Evolutionary conservation across 2,797 vertebrate genomes (phyloP), one percentile per base, ranked within the genome.

Genomic region (Valencia hispanica): DNA sequence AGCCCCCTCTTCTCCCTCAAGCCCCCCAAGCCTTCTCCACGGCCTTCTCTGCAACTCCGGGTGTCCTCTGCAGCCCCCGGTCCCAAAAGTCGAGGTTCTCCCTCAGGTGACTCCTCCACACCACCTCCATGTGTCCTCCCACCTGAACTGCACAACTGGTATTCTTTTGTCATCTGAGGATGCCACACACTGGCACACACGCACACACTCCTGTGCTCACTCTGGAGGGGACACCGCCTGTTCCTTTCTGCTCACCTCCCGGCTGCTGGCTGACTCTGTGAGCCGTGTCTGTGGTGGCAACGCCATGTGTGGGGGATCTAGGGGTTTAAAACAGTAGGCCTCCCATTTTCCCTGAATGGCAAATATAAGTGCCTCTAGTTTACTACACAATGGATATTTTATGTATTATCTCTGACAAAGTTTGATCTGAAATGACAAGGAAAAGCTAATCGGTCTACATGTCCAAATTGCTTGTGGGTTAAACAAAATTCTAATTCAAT

Each of bases 291-390:
- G 90, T 88, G 90, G 92, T 93, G 92, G 89, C 92, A 90, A 85
- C 92, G 86, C 94, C 95, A 95, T 95, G 94, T 95, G 93, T 95
- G 94, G 94, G 77, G 94, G 93, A 94, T 94, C 94, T 95, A 86
- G 93, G 92, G 95, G 94, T 91, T 95, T 94, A 91, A 90, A 95
- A 94, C 94, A 95, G 94, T 93, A 92, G 93, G 93, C 89, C 93
- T 93, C 93, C 91, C 87, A 84, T 85, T 81, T 88, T 89, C 90
- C 92, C 92, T 77, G 83, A 93, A 88, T 92, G 87, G 87, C 89
- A 92, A 87, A 88, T 84, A 91, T 77, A 90, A 85, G 83, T 77
- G 84, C 86, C 74, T 87, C 81, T 73, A 79, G 80, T 89, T 88
- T 88, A 91, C 90, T 92, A 89, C 82, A 88, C 88, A 61, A 73